Conservation (phyloP, 2,113 vertebrate genomes). For the Ammospiza caudacuta region DNA sequence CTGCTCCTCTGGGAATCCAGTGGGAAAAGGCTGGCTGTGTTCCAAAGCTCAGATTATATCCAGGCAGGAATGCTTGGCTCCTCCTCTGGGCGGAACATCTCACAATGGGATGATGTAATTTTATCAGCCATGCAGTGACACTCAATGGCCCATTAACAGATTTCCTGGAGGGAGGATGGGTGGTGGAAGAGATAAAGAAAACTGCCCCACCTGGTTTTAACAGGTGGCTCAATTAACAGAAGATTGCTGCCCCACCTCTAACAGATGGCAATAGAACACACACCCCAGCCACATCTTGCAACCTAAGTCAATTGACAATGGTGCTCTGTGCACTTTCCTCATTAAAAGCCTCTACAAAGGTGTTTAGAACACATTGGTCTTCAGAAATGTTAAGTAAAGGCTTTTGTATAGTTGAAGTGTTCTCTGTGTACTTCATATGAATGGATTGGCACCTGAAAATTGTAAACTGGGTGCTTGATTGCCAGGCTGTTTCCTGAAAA, state of each 20-base stretch:
- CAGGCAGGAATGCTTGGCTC: background rate
- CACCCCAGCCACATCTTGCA: background rate
- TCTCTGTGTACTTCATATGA: background rate
- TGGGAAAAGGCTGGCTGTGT: background rate
- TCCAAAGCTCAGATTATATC: background rate
- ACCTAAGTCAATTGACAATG: background rate
- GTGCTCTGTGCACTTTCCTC: background rate
- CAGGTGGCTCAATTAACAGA: background rate
- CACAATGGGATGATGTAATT: background rate
- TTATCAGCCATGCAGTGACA: background rate
- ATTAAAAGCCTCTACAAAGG: background rate
- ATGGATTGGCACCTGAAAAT: background rate
- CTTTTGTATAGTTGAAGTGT: background rate
- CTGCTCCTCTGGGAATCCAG: background rate
- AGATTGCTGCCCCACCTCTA: background rate
- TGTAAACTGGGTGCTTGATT: rapidly evolving
- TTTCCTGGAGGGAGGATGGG: background rate
- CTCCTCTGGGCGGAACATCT: background rate
- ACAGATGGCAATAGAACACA: background rate
- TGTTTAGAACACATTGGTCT: background rate
- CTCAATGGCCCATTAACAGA: background rate
- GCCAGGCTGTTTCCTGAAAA: background rate
- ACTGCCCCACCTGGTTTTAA: background rate
- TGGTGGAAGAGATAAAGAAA: background rate
- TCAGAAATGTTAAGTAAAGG: background rate